Conservation (phyloP, 2,113 vertebrate genomes). For the Strix aluco region DNA sequence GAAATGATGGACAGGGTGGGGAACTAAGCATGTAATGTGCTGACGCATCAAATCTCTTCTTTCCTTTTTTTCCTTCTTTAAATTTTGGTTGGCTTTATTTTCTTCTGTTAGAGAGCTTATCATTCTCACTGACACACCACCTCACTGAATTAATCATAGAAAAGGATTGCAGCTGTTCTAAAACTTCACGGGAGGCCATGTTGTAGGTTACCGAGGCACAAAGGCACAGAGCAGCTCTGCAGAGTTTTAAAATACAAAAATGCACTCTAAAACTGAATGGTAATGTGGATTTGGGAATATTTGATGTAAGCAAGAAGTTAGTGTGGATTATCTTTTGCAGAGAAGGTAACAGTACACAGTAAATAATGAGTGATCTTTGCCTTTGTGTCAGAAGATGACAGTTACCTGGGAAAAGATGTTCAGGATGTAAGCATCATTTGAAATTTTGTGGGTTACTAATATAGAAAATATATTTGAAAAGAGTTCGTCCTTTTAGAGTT, state of each 20-base stretch:
- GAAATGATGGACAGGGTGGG: constrained; percentile 51
- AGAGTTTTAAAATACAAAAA: neutral
- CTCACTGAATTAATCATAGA: constrained; percentile 38
- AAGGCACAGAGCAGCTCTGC: neutral
- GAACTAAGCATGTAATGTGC: constrained; percentile 19
- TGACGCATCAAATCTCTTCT: constrained; percentile 39
- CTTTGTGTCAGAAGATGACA: neutral
- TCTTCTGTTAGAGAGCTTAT: constrained; percentile 15
- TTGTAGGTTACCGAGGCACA: neutral
- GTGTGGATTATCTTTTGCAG: neutral
- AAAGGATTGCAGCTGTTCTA: neutral
- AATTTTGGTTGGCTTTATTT: neutral
- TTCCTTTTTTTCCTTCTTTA: neutral
- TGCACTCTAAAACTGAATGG: neutral
- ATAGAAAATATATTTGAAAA: neutral
- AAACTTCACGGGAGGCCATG: neutral
- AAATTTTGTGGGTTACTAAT: neutral
- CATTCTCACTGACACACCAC: constrained; percentile 57
- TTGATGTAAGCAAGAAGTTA: neutral
- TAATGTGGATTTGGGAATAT: neutral
- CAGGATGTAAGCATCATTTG: neutral
- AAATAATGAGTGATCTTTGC: neutral
- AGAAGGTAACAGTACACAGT: neutral
- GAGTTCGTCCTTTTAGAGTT: neutral
- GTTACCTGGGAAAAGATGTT: neutral